Percentiles rank a stretch among this genome's conserved stretches.
Evolutionary conservation across 2,113 vertebrate species (phyloP).

Genomic region (Glaucidium brasilianum): DNA sequence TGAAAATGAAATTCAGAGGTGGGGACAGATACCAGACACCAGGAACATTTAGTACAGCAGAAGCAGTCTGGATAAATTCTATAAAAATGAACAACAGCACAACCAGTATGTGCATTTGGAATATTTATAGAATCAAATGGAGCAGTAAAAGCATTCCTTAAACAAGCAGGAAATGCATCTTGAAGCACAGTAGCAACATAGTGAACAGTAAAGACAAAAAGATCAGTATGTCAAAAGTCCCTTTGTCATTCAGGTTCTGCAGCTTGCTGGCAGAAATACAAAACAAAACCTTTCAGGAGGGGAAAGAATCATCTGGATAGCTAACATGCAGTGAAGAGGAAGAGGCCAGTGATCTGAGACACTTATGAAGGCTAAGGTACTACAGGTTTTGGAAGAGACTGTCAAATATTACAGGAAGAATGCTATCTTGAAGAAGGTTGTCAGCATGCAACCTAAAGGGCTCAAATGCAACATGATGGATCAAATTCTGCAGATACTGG

Average conservation of each 20-base stretch:
- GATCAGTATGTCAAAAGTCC: not conserved
- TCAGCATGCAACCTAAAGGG: not conserved
- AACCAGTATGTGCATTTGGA: not conserved
- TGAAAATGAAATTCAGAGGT: not conserved
- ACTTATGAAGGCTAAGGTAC: not conserved
- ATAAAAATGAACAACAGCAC: not conserved
- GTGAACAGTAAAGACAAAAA: not conserved
- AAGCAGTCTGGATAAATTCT: not conserved
- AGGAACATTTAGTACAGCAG: not conserved
- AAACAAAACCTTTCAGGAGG: not conserved
- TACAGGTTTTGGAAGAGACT: not conserved
- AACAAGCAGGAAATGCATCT: not conserved
- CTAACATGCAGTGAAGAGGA: not conserved
- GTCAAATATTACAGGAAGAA: not conserved
- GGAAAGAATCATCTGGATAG: not conserved
- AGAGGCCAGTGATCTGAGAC: not conserved
- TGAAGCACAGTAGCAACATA: not conserved
- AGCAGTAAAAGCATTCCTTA: not conserved
- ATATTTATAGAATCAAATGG: not conserved
- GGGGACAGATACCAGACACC: not conserved
- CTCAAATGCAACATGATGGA: no score
- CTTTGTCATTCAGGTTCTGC: not conserved
- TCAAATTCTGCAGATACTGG: not conserved
- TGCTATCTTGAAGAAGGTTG: not conserved
- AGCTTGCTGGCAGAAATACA: not conserved